A percentile compares a stretch with the other conserved stretches of the same genome.
Evolutionary conservation across 1,140 invertebrate species (phyloP).

Genomic region (Oncopeltus fasciatus): DNA sequence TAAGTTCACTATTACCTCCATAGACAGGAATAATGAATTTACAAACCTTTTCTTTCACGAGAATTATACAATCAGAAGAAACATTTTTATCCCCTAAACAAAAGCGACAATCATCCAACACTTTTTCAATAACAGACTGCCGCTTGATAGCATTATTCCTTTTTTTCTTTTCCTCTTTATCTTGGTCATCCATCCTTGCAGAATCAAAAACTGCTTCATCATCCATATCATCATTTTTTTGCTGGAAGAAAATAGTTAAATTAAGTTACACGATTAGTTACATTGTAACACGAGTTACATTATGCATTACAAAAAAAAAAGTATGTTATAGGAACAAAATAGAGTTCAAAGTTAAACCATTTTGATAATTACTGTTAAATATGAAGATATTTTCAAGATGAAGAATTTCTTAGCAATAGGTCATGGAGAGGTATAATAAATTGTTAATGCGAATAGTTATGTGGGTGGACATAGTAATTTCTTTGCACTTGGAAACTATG

Average conservation of each 20-base stretch:
- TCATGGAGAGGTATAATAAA: too few relatives aligned
- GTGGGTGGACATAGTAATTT: too few relatives aligned
- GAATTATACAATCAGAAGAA: constrained; percentile 75
- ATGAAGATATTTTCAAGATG: too few relatives aligned
- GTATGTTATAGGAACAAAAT: constrained; percentile 12
- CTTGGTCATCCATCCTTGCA: constrained; percentile 44
- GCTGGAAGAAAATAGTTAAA: background rate
- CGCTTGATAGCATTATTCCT: constrained; percentile 54
- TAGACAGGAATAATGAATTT: too few relatives aligned
- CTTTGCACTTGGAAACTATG: too few relatives aligned
- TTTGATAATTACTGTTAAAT: too few relatives aligned
- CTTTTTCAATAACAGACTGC: constrained; percentile 48
- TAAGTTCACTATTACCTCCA: too few relatives aligned
- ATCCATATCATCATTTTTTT: background rate
- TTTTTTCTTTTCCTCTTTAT: constrained; percentile 47
- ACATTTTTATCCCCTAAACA: constrained; percentile 70
- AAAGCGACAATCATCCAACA: constrained; percentile 61
- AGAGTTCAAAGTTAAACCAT: constrained; percentile 12
- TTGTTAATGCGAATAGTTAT: too few relatives aligned
- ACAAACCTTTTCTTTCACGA: constrained; percentile 55
- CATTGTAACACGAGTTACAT: background rate
- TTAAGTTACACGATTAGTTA: background rate
- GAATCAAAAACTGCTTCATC: constrained; percentile 72
- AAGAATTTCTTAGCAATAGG: too few relatives aligned
- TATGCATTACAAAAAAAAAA: constrained; percentile 10